These are phyloP conservation scores for Prorops nasuta DNA, from an alignment of 1,140 invertebrate genomes.

Conservation along the genomic window DNA sequence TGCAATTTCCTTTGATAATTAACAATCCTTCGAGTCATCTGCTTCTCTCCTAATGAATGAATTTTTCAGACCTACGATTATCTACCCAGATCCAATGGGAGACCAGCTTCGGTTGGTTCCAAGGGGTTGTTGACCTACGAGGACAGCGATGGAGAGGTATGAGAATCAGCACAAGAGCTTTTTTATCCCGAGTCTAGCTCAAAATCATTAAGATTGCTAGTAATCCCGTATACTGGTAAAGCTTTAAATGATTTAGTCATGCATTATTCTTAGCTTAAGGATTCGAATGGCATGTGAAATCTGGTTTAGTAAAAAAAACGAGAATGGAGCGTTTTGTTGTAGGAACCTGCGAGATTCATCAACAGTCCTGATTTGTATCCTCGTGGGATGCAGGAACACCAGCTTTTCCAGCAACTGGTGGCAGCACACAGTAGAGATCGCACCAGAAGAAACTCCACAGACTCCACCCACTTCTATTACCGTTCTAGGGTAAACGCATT, in stretches of 20 bases:
- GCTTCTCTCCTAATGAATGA: not conserved
- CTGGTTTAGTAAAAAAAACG: constrained; percentile 14
- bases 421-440: constrained; percentile 30
- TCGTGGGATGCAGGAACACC: constrained; percentile 33
- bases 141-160: constrained; percentile 51
- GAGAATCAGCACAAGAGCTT: constrained; percentile 3
- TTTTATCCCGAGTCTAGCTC: no score
- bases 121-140: constrained; percentile 39
- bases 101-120: constrained; percentile 36
- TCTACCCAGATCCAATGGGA: constrained; percentile 23
- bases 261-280: no score
- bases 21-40: no score
- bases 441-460: constrained; percentile 44
- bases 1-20: no score
- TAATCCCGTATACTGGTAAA: no score
- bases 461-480: constrained; percentile 48
- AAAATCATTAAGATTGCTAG: no score
- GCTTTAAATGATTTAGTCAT: no score
- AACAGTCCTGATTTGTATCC: constrained; percentile 49
- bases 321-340: constrained; percentile 26
- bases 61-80: constrained; percentile 47
- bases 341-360: constrained; percentile 38
- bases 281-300: not conserved
- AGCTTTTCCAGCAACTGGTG: constrained; percentile 26
- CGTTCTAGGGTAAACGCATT: constrained; percentile 50